Base-by-base conservation (phyloP, 92 coral and sea anemone genomes). In the Actinostola sp. region DNA sequence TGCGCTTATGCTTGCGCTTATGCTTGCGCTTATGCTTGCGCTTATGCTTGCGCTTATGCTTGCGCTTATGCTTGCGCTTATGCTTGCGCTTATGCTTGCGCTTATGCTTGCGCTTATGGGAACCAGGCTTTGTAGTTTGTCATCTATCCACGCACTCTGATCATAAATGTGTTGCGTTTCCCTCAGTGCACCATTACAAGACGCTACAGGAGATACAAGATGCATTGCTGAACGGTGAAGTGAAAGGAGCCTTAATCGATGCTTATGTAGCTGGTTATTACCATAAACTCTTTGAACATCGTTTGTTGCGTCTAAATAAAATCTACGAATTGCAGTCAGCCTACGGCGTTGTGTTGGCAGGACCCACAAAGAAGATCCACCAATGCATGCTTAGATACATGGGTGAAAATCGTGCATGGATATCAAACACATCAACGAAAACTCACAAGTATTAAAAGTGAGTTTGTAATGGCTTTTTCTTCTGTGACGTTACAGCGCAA, bases 221-320 rank as follows among this genome's bases (percentile, higher is more conserved):
- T 5, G 91, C 87, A 34, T 29, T 89, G 42, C 61, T 44, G 46
- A 54, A 45, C 29, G 64, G 69, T 28, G 88, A 89, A 44, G 96
- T 89, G 20, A 86, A 86, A 63, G 96, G 96, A 58, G 92, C 89
- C 0, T 61, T 89, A 51, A 61, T 89, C 39, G 96, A 89, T 84
- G 86, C 87, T 19, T 82, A 89, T 65, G 81, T 82, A 63, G 74
- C 84, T 15, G 82, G 86, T 21, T 73, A 77, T 34, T 76, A 71
- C 55, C 70, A 86, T 14, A 72, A 86, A 31, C 36, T 89, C 70
- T 89, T 89, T 81, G 77, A 82, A 12, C 83, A 86, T 65, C 73
- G 76, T 11, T 55, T 52, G 26, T 57, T 89, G 19, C 75, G 80
- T 55, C 60, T 89, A 19, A 64, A 67, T 16, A 86, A 84, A 23